Conservation (phyloP, 2,888 invertebrate species). For the Octonoba sinensis region DNA sequence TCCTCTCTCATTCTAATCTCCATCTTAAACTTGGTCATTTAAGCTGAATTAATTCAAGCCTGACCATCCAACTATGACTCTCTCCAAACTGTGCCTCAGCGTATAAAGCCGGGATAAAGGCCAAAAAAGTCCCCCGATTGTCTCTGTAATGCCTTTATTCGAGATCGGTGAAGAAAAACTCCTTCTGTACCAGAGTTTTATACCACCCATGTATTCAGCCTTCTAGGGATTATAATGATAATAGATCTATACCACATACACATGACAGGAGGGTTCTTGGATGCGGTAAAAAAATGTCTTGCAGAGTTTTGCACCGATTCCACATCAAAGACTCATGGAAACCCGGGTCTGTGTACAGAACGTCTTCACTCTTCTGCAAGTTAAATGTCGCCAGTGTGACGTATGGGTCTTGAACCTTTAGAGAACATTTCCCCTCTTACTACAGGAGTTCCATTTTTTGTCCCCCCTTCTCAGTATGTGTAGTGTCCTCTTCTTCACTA, state of each 20-base stretch:
- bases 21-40: constrained; percentile 9
- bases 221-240: constrained; percentile 52
- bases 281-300: constrained; percentile 18
- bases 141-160: constrained; percentile 54
- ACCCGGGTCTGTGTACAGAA: constrained; percentile 27
- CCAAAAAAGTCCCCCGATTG: constrained; percentile 25
- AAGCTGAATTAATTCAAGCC: constrained; percentile 35
- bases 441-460: constrained; percentile 11
- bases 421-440: constrained; percentile 6
- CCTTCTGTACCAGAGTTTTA: constrained; percentile 24
- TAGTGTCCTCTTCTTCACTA: constrained; percentile 1
- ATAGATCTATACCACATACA: constrained; percentile 30
- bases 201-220: constrained; percentile 22
- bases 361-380: constrained; percentile 41
- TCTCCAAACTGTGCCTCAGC: constrained; percentile 12
- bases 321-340: constrained; percentile 2
- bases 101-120: not conserved
- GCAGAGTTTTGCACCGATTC: not conserved
- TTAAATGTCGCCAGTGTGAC: constrained; percentile 37
- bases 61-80: constrained; percentile 53
- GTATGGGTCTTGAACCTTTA: constrained; percentile 47
- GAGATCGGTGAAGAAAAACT: constrained; percentile 25
- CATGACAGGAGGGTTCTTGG: constrained; percentile 17
- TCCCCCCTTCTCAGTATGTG: not conserved
- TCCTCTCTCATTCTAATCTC: not conserved